Evolutionary conservation across 2,888 invertebrate genomes (phyloP).

Genomic region (Rhorus exstirpatorius): DNA sequence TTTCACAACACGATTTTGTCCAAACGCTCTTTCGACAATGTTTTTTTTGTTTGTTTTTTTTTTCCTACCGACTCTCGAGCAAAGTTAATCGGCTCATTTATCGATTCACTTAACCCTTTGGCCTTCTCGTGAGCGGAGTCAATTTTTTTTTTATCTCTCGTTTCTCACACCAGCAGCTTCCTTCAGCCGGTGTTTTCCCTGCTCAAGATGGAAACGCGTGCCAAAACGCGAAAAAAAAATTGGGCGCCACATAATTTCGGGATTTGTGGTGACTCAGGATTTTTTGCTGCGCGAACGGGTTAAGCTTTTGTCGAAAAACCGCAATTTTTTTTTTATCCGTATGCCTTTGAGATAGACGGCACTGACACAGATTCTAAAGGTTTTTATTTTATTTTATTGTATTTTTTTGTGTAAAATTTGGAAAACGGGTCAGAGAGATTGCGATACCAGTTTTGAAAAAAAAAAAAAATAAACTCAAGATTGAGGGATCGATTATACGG

Average conservation of each 20-base stretch:
- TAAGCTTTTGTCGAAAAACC: conserved; percentile 37
- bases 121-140: conserved; percentile 72
- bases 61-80: conserved; percentile 17
- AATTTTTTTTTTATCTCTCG: conserved; percentile 70
- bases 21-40: conserved; percentile 12
- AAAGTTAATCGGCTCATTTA: conserved; percentile 69
- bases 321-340: conserved; percentile 14
- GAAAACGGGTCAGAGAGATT: conserved; percentile 14
- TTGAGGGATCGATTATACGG: not conserved
- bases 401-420: not conserved
- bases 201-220: not conserved
- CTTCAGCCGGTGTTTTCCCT: not conserved
- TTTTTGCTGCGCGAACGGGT: conserved; percentile 16
- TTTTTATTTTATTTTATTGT: not conserved
- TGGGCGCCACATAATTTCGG: conserved; percentile 52
- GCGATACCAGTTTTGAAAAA: conserved; percentile 26
- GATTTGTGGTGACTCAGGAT: conserved; percentile 54
- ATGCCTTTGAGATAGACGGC: not conserved
- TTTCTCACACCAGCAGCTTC: conserved; percentile 28
- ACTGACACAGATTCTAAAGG: not conserved
- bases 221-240: conserved; percentile 35
- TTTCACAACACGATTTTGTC: conserved; percentile 37
- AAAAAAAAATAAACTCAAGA: not conserved
- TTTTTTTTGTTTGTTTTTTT: conserved; percentile 44
- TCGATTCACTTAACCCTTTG: conserved; percentile 69